These are phyloP conservation scores for Marasmarcha lunaedactyla DNA, from an alignment of 2,888 invertebrate genomes.

Conservation along the genomic window DNA sequence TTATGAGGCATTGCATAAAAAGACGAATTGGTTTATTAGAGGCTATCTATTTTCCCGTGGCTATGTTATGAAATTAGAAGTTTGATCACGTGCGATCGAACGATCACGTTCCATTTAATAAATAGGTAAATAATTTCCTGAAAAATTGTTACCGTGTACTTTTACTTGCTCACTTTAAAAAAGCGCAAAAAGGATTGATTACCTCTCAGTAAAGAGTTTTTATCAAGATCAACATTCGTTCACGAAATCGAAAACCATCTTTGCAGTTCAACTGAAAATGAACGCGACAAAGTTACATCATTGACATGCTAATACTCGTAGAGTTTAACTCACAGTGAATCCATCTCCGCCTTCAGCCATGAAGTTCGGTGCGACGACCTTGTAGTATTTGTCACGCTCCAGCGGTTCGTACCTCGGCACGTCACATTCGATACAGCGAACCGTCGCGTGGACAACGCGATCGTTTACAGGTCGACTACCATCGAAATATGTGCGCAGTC, in stretches of 20 bases:
- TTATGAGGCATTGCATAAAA: too few species aligned
- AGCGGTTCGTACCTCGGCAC: slow-evolving; percentile 74
- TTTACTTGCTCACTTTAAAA: too few species aligned
- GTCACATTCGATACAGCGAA: slow-evolving; percentile 74
- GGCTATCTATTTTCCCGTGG: too few species aligned
- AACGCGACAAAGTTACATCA: background rate
- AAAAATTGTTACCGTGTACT: too few species aligned
- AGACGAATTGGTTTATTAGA: too few species aligned
- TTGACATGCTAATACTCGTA: background rate
- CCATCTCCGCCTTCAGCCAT: slow-evolving; percentile 78
- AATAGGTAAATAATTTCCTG: too few species aligned
- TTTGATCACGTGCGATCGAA: too few species aligned
- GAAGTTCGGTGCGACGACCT: slow-evolving; percentile 71
- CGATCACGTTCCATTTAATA: too few species aligned
- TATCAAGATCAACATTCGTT: background rate
- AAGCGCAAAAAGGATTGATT: too few species aligned
- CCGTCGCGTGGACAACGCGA: slow-evolving; percentile 66
- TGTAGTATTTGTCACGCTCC: slow-evolving; percentile 68
- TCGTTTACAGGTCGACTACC: slow-evolving; percentile 65
- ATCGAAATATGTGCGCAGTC: slow-evolving; percentile 67
- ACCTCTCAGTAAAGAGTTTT: too few species aligned
- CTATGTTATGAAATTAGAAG: too few species aligned
- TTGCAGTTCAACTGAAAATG: background rate
- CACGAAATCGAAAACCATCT: background rate
- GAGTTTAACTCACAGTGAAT: slow-evolving; percentile 53